These are phyloP conservation scores for Germaria angustata DNA, from an alignment of 2,888 invertebrate species.

Conservation along the genomic window DNA sequence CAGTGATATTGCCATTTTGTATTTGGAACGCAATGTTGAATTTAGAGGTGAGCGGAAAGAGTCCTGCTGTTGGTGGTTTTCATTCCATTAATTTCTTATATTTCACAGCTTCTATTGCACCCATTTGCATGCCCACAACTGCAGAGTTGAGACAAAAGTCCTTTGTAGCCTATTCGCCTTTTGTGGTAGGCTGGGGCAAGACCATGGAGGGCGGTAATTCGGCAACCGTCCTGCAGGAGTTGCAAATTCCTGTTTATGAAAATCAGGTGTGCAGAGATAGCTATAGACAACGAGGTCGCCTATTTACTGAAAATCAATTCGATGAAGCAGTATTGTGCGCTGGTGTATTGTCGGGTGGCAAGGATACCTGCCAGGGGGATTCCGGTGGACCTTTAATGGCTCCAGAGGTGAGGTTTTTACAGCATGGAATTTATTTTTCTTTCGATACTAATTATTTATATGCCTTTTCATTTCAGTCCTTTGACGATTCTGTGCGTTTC, in stretches of 20 bases:
- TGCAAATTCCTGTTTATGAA: constrained; percentile 86
- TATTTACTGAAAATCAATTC: constrained; percentile 75
- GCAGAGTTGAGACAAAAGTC: constrained; percentile 81
- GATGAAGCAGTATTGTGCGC: constrained; percentile 77
- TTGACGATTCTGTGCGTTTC: constrained; percentile 68
- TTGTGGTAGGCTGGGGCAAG: constrained; percentile 85
- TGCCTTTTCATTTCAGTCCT: constrained; percentile 44
- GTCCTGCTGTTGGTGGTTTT: too few relatives aligned
- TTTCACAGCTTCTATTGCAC: constrained; percentile 83
- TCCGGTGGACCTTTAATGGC: constrained; percentile 80
- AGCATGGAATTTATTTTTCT: not conserved
- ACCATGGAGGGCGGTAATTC: constrained; percentile 82
- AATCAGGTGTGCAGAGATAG: constrained; percentile 82
- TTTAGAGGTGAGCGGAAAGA: constrained; percentile 82
- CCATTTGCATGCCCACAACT: constrained; percentile 87
- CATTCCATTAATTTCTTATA: too few relatives aligned
- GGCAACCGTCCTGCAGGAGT: constrained; percentile 84
- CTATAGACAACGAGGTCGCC: constrained; percentile 72
- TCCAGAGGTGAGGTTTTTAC: constrained; percentile 71
- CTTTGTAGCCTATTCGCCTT: constrained; percentile 83
- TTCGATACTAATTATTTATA: not conserved
- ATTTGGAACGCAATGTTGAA: constrained; percentile 82
- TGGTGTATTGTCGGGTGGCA: constrained; percentile 76
- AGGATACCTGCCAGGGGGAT: constrained; percentile 79
- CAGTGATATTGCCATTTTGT: constrained; percentile 90